Evolutionary conservation across 2,797 vertebrate genomes (phyloP).

Genomic region (Sebastes miniatus): DNA sequence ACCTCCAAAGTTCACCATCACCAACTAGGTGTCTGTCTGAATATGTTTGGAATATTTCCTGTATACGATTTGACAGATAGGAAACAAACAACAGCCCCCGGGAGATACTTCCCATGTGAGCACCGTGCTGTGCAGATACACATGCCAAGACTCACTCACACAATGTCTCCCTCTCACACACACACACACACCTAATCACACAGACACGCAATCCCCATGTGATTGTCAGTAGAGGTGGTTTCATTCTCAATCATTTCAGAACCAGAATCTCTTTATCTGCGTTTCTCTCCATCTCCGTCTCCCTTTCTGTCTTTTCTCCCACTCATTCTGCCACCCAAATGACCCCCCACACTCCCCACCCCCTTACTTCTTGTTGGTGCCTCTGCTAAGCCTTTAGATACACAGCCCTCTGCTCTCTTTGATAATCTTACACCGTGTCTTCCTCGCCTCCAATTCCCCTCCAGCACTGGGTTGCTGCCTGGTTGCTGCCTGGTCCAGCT

Average conservation of each 20-base stretch:
- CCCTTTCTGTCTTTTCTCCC: slow-evolving; percentile 5
- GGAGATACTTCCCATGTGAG: slow-evolving; percentile 46
- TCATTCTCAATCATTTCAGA: slow-evolving; percentile 44
- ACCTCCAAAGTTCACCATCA: slow-evolving; percentile 57
- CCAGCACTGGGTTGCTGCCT: slow-evolving; percentile 29
- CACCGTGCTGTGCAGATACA: slow-evolving; percentile 24
- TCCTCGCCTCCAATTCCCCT: slow-evolving; percentile 51
- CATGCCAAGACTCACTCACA: slow-evolving; percentile 9
- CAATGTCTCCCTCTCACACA: not conserved
- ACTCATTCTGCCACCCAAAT: slow-evolving; percentile 33
- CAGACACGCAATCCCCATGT: slow-evolving; percentile 17
- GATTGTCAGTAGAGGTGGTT: slow-evolving; percentile 34
- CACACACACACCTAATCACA: slow-evolving; percentile 29
- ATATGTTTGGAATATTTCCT: slow-evolving; percentile 62
- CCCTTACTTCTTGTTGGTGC: slow-evolving; percentile 25
- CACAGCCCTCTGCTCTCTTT: slow-evolving; percentile 62
- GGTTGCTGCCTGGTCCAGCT: slow-evolving; percentile 47
- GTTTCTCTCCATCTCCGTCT: not conserved
- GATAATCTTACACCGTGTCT: slow-evolving; percentile 61
- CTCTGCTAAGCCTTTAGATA: slow-evolving; percentile 52
- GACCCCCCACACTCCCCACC: slow-evolving; percentile 20
- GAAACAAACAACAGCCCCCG: slow-evolving; percentile 70
- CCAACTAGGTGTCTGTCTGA: slow-evolving; percentile 50
- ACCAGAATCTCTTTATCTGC: slow-evolving; percentile 24
- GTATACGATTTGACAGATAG: slow-evolving; percentile 59